Evolutionary conservation across 1,140 invertebrate species (phyloP).

Genomic region (Babylonia areolata): DNA sequence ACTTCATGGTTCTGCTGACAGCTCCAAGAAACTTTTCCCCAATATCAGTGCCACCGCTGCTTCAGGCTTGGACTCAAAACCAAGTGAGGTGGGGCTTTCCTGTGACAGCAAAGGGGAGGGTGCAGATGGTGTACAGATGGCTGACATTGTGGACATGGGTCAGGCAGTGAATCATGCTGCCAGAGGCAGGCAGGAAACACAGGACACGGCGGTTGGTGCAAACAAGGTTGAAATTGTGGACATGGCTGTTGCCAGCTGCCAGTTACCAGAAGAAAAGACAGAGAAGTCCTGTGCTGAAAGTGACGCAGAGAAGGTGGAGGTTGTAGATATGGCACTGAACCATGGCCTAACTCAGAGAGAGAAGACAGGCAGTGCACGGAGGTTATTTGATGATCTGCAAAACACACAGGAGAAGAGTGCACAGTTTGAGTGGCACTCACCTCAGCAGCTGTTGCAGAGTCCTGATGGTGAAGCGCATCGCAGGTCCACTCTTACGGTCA

Average conservation of each 20-base stretch:
- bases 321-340: not conserved
- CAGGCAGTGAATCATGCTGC: not conserved
- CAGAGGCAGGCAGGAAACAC: not conserved
- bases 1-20: not conserved
- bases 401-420: not conserved
- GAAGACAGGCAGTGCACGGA: not conserved
- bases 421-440: conserved; percentile 48
- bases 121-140: not conserved
- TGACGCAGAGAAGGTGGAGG: conserved; percentile 10
- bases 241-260: not conserved
- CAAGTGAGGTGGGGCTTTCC: too few species aligned
- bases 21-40: conserved; percentile 26
- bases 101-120: not conserved
- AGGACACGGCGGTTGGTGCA: not conserved
- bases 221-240: not conserved
- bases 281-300: not conserved
- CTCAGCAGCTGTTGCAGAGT: conserved; percentile 45
- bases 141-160: not conserved
- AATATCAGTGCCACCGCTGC: not conserved
- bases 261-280: not conserved
- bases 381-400: not conserved
- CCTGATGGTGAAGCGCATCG: conserved; percentile 44
- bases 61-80: not conserved
- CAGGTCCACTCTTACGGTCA: conserved; percentile 61
- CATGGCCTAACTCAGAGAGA: not conserved